These are phyloP conservation scores for Sardinella longiceps DNA, from an alignment of 2,797 vertebrate species.

Conservation along the genomic window DNA sequence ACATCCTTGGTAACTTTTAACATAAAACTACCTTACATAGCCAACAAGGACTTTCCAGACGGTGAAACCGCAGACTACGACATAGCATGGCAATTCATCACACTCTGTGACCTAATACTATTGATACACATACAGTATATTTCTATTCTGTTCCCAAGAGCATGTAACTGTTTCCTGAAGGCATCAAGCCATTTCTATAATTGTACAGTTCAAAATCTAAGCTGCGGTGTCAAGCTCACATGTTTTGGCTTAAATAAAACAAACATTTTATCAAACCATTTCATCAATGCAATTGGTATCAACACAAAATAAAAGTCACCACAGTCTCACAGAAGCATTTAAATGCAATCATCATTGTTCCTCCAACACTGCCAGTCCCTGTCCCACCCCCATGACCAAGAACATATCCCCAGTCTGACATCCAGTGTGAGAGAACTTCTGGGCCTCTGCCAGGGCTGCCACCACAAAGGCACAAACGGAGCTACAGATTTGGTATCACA, in stretches of 20 bases:
- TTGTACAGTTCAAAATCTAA: not conserved
- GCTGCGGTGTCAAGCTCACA: not conserved
- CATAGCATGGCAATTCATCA: not conserved
- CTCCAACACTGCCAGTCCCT: not conserved
- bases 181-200: not conserved
- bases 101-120: conserved; percentile 22
- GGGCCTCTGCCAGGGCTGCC: conserved; percentile 19
- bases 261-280: not conserved
- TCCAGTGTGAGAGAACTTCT: conserved; percentile 16
- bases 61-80: not conserved
- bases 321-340: conserved; percentile 19
- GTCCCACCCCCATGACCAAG: not conserved
- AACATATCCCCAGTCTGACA: not conserved
- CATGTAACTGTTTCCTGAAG: not conserved
- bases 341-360: not conserved
- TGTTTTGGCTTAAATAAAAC: not conserved
- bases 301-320: not conserved
- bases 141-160: not conserved
- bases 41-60: not conserved
- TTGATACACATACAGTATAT: not conserved
- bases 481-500: conserved; percentile 25
- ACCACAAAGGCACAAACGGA: conserved; percentile 22
- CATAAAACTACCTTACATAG: conserved; percentile 14
- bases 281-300: not conserved
- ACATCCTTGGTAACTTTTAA: conserved; percentile 15